phyloP scores from a whole-genome alignment of 1,140 invertebrate genomes.

The Anoplophora glabripennis region DNA sequence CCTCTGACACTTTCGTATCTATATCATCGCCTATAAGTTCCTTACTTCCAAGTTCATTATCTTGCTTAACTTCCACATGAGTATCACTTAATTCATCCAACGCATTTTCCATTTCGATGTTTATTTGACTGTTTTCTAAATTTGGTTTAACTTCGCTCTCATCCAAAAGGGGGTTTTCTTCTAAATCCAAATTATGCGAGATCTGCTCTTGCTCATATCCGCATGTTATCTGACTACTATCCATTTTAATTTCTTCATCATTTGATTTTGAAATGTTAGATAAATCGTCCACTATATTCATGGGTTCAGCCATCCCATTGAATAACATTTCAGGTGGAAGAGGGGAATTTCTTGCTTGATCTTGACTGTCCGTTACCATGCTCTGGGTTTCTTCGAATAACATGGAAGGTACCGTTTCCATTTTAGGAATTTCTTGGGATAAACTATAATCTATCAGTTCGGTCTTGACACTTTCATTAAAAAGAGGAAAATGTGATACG shows the following conservation, averaged over 20 bases:
- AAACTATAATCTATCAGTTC: slow-evolving; percentile 39
- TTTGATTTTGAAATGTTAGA: neutral
- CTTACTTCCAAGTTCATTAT: neutral
- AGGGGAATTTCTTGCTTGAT: neutral
- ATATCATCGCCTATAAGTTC: neutral
- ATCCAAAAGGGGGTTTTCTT: neutral
- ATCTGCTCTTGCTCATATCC: neutral
- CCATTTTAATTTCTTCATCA: neutral
- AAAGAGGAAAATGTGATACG: slow-evolving; percentile 18
- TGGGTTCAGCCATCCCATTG: too few species aligned
- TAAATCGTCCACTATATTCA: neutral
- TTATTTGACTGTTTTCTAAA: neutral
- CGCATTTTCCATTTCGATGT: neutral
- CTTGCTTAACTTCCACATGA: neutral
- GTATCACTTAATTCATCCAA: neutral
- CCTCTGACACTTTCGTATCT: too few species aligned
- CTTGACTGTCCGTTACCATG: too few species aligned
- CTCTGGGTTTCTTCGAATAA: slow-evolving; percentile 36
- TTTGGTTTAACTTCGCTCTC: neutral
- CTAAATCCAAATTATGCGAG: neutral
- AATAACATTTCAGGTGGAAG: neutral
- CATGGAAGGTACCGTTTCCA: slow-evolving; percentile 36
- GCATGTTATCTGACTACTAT: neutral
- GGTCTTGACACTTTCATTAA: slow-evolving; percentile 33
- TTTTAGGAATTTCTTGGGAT: slow-evolving; percentile 32